Evolutionary conservation across 2,797 vertebrate genomes (phyloP), one percentile per base, ranked within the genome.

Genomic region (Sebastes matsubarae): DNA sequence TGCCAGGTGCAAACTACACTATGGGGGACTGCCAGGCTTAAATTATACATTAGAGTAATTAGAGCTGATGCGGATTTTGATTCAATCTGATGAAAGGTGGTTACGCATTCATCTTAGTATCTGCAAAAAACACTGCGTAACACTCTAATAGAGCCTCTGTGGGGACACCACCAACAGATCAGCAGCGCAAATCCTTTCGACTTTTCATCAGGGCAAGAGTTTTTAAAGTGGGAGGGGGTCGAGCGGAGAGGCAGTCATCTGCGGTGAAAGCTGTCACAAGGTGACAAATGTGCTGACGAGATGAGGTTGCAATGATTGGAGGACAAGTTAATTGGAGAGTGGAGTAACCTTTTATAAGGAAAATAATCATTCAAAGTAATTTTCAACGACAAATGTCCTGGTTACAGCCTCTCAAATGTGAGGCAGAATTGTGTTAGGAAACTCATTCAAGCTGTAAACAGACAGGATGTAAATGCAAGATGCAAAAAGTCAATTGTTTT

Each of bases 41-140:
- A 81, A 84, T 86, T 69, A 86, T 88, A 85, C 90, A 91, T 90
- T 85, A 87, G 78, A 85, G 86, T 88, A 92, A 92, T 92, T 89
- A 88, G 76, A 91, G 71, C 66, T 63, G 77, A 55, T 77, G 66
- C 68, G 79, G 85, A 91, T 90, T 89, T 87, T 69, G 80, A 87
- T 83, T 77, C 68, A 89, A 87, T 92, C 70, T 85, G 83, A 79
- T 89, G 70, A 90, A 90, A 93, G 89, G 60, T 68, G 76, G 77
- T 77, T 74, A 81, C 2, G 13, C 29, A 75, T 80, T 84, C 66
- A 67, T 78, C 18, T 84, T 75, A 68, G 32, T 36, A 58, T 81
- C 60, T 34, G 55, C 57, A 70, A 63, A 82, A 73, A 79, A 82
- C 32, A 60, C 18, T 59, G 60, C 2, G 5, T 50, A 72, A 68